Evolutionary conservation across 2,797 vertebrate genomes (phyloP).

Genomic region (Amblyraja radiata): DNA sequence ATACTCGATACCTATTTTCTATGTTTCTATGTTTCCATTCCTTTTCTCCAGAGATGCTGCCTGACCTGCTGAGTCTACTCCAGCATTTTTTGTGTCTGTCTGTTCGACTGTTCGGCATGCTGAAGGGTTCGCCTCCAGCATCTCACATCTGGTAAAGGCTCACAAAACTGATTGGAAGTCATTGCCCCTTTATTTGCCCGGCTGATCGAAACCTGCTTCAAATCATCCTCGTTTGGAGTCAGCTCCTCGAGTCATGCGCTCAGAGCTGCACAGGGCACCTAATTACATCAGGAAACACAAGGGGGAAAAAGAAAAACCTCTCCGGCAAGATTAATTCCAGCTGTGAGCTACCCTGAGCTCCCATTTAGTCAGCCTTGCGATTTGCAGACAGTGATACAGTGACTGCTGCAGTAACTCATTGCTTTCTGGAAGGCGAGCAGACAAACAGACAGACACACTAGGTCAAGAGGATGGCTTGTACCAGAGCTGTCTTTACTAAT

Average conservation of each 20-base stretch:
- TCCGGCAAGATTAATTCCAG: slow-evolving; percentile 24
- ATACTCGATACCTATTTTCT: too few relatives aligned
- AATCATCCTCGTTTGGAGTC: neutral
- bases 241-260: neutral
- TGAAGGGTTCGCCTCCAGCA: neutral
- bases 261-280: neutral
- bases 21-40: too few relatives aligned
- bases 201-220: neutral
- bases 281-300: slow-evolving; percentile 19
- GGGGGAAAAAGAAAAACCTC: neutral
- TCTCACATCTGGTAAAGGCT: neutral
- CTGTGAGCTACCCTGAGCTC: neutral
- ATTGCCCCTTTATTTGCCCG: too few relatives aligned
- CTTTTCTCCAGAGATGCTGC: too few relatives aligned
- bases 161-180: neutral
- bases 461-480: neutral
- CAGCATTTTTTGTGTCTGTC: too few relatives aligned
- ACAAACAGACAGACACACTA: neutral
- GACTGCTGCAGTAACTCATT: neutral
- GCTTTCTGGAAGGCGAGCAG: neutral
- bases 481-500: neutral
- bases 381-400: neutral
- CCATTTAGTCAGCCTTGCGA: neutral
- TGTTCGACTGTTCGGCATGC: neutral
- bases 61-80: too few relatives aligned